Evolutionary conservation across 2,888 invertebrate genomes (phyloP).

Genomic region (Mactromeris polynyma): DNA sequence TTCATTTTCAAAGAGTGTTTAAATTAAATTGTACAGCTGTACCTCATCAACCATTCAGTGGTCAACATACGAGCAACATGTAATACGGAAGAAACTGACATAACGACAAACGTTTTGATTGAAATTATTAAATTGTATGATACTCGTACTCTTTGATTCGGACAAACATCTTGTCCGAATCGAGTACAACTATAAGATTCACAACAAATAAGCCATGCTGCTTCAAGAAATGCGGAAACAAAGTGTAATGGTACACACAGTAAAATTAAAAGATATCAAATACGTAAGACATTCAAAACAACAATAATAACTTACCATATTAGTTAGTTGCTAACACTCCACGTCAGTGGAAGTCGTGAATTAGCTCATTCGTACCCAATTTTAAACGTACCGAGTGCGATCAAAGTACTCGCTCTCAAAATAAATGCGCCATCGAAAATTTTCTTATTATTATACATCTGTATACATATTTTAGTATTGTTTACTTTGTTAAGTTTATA

Average conservation of each 20-base stretch:
- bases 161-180: neutral
- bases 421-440: too few species aligned
- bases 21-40: too few species aligned
- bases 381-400: neutral
- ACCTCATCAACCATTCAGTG: too few species aligned
- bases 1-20: too few species aligned
- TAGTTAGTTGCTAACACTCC: constrained; percentile 9
- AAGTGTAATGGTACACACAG: neutral
- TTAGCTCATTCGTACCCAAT: neutral
- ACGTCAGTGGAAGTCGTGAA: neutral
- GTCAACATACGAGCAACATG: too few species aligned
- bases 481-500: too few species aligned
- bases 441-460: too few species aligned
- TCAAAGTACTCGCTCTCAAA: too few species aligned
- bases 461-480: too few species aligned
- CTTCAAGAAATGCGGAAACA: neutral
- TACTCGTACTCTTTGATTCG: neutral
- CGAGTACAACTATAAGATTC: neutral
- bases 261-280: neutral
- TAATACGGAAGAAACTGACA: too few species aligned
- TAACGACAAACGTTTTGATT: too few species aligned
- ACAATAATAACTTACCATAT: neutral
- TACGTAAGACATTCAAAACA: neutral
- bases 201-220: neutral
- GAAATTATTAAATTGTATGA: neutral